phyloP scores from a whole-genome alignment of 2,113 vertebrate species.

The Platysternon megacephalum region DNA sequence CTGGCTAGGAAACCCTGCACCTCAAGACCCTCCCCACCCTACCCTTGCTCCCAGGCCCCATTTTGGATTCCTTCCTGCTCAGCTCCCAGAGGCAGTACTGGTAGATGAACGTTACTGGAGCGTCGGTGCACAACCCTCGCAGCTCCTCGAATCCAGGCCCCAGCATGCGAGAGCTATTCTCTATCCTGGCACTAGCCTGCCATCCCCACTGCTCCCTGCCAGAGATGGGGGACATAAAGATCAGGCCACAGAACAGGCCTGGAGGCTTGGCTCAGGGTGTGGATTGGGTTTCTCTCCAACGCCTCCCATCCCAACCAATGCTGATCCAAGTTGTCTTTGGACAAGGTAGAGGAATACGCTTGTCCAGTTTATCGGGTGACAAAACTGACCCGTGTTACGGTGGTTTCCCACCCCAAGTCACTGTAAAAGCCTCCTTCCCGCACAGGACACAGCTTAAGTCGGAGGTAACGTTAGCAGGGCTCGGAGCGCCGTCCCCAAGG shows the following conservation, averaged over 20 bases:
- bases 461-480: background rate
- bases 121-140: too few relatives aligned
- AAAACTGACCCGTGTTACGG: background rate
- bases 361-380: background rate
- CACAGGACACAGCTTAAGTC: background rate
- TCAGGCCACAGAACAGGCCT: background rate
- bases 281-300: background rate
- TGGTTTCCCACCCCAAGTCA: background rate
- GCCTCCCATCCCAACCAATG: too few relatives aligned
- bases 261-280: background rate
- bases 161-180: too few relatives aligned
- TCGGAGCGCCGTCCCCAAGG: background rate
- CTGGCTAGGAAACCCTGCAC: background rate
- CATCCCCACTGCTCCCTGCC: background rate
- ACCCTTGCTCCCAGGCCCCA: background rate
- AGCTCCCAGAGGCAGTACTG: background rate
- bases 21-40: too few relatives aligned
- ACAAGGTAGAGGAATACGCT: background rate
- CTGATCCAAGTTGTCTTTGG: background rate
- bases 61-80: background rate
- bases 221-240: background rate
- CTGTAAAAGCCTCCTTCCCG: background rate
- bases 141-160: background rate
- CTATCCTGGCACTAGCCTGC: background rate
- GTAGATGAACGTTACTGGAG: too few relatives aligned